Base-by-base conservation (phyloP, 1,140 invertebrate species). In the Eurytemora carolleeae region DNA sequence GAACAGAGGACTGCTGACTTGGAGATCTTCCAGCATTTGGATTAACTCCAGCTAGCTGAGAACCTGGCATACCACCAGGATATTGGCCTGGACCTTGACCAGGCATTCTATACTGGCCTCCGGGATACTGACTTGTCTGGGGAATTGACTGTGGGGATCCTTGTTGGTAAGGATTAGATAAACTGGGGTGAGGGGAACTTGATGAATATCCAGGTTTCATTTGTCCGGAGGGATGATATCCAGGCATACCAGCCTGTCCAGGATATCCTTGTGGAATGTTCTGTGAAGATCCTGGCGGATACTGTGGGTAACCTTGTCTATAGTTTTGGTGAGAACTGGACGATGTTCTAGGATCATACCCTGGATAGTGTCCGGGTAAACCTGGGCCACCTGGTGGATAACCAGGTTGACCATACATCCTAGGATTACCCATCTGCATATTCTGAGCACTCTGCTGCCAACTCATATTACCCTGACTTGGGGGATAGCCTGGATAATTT, bases 381-480 rank as follows among this genome's bases (percentile, higher is more conserved):
- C 58, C 58, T 12, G 22, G 44, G 7, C 22, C 22, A 16, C 24
- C n/a, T 7, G 57, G 17, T 3, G 57, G 24, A 23, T n/a, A 16
- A 18, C 44, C 26, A n/a, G 59, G 59, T 18, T 54, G 59, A 22
- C 18, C 18, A 52, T 61, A 54, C 59, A 58, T 19, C 22, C 44
- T 52, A 17, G 31, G 22, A 16, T 19, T 52, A 2, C 53, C 18
- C 24, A n/a, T 21, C n/a, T n/a, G n/a, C 44, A 54, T 61, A 19
- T 24, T 24, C 2, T n/a, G 24, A 16, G 1, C 52, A 19, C 21
- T n/a, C 2, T 21, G 24, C 1, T 19, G 19, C 31, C 44, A 23
- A 57, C 15, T 19, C 22, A 21, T 57, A 1, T 2, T 24, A 19
- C 53, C 53, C 44, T 23, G 19, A 18, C 18, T 24, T 2, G 44